Evolutionary conservation across 2,888 invertebrate species (phyloP).

Genomic region (Kryphioiulus occultus): DNA sequence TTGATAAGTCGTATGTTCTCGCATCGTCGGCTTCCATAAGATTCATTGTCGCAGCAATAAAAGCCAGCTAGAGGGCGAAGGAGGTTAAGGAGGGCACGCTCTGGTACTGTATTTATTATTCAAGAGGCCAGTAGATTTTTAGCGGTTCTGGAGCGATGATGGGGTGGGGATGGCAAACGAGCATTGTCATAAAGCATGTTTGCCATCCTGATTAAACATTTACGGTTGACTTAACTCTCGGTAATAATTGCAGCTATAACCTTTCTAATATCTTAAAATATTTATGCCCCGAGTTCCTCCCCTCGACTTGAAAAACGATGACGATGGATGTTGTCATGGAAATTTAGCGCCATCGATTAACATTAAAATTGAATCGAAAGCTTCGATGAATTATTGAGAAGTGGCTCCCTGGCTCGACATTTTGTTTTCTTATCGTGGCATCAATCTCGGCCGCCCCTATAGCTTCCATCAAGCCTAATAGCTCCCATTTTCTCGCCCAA

Average conservation of each 20-base stretch:
- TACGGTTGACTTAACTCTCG: conserved; percentile 26
- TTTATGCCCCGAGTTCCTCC: not conserved
- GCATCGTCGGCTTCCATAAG: not conserved
- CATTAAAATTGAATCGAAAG: conserved; percentile 19
- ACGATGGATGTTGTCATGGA: conserved; percentile 30
- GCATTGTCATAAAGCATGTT: not conserved
- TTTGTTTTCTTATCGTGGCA: conserved; percentile 16
- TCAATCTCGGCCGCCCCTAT: not conserved
- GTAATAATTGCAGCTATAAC: conserved; percentile 14
- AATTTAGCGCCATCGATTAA: not conserved
- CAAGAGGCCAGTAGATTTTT: not conserved
- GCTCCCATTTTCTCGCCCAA: not conserved
- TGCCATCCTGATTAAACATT: conserved; percentile 20
- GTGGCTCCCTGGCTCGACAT: not conserved
- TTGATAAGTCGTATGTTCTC: not conserved
- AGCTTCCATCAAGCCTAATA: not conserved
- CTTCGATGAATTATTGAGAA: conserved; percentile 20
- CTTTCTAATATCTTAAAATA: conserved; percentile 18
- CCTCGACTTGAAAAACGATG: not conserved
- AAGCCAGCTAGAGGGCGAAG: not conserved
- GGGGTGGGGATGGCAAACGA: not conserved
- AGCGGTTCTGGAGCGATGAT: not conserved
- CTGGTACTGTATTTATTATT: not conserved
- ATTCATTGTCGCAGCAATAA: conserved; percentile 11
- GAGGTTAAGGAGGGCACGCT: not conserved